phyloP scores from a whole-genome alignment of 2,113 vertebrate species.

The Potamarius usumacintae region DNA sequence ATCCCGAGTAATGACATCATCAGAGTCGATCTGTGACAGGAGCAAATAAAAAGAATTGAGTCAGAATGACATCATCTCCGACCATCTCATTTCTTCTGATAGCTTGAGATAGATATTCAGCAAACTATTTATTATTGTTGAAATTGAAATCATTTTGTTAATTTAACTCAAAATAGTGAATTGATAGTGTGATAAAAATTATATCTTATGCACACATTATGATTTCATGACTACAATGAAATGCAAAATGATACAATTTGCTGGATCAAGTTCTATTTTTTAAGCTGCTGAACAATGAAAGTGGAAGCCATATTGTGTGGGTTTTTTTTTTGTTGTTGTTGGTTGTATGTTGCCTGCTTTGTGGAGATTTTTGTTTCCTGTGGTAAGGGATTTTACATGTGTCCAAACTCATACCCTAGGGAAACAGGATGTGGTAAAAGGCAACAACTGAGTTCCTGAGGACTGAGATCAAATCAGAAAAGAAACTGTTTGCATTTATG shows the following conservation, averaged over 20 bases:
- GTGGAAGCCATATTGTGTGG: not conserved
- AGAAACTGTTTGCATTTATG: not conserved
- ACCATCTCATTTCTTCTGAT: too few relatives aligned
- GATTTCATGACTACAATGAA: not conserved
- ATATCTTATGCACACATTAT: not conserved
- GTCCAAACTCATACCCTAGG: not conserved
- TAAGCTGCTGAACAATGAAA: not conserved
- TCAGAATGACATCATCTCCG: not conserved
- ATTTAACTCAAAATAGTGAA: not conserved
- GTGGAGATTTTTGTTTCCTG: too few relatives aligned
- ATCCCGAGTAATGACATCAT: slow-evolving; percentile 87
- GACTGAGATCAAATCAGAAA: not conserved
- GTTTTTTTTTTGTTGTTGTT: not conserved
- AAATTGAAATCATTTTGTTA: not conserved
- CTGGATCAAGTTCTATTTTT: not conserved
- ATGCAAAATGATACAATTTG: not conserved
- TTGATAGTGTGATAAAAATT: not conserved
- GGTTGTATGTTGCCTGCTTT: not conserved
- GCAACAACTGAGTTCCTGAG: not conserved
- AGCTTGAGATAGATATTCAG: not conserved
- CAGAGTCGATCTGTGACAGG: slow-evolving; percentile 78
- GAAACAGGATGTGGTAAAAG: not conserved
- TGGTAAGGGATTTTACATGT: not conserved
- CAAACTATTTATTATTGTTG: not conserved
- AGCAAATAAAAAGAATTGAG: slow-evolving; percentile 1